Evolutionary conservation across 2,797 vertebrate genomes (phyloP), one percentile per base, ranked within the genome.

Genomic region (Sebastes cheni): DNA sequence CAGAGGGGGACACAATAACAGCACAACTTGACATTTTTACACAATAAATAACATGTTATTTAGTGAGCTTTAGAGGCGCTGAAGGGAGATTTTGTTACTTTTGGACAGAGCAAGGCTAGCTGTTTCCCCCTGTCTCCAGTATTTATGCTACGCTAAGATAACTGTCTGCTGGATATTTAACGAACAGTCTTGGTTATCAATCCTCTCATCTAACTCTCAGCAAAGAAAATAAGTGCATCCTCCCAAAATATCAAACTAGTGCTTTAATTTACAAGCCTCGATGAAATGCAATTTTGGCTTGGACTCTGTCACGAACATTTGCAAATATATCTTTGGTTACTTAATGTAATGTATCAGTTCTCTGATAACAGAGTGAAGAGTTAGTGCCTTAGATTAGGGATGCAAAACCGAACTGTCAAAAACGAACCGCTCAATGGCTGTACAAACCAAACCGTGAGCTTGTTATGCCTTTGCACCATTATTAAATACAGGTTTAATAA

Each of bases 391-490:
- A 46, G 6, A 32, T 46, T 18, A 46, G 42, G 42, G 42, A 46
- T 46, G 42, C 16, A 46, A 46, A 46, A 46, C 42, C 42, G 7
- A 46, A 46, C 42, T 46, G 16, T 46, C 1, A 46, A 46, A 46
- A 46, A 46, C 42, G 0, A 46, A 46, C 16, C 3, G 46, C 3
- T 50, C 8, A 50, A 20, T 50, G 46, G 2, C 18, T 18, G 8
- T 50, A 2, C 8, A 50, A 50, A 50, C 46, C 18, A 4, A 50
- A 50, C 16, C 42, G 2, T 18, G 42, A 18, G 42, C 16, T 18
- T 46, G 16, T 46, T 46, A 1, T 0, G 0, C 42, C 3, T 8
- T 50, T 50, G 42, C 42, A 50, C 42, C 16, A 50, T 0, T 46
- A 18, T 46, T 18, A 46, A 46, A 46, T 46, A 46, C 42, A 46